phyloP scores from a whole-genome alignment of 2,113 vertebrate species.

The Anolis sagrei region DNA sequence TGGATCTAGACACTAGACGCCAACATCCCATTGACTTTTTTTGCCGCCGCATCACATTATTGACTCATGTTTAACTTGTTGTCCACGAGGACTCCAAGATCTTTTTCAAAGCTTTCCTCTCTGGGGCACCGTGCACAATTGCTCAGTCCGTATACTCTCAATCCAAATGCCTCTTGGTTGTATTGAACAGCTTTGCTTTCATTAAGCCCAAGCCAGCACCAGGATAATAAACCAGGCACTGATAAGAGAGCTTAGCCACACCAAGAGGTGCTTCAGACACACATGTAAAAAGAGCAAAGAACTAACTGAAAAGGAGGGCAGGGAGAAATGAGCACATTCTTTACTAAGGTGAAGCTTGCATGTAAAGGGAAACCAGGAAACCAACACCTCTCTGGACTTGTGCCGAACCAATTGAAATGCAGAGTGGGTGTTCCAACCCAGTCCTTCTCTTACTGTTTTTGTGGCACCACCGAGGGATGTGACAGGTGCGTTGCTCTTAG shows the following conservation, averaged over 20 bases:
- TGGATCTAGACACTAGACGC: too few species aligned
- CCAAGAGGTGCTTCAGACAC: neutral
- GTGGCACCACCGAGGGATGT: neutral
- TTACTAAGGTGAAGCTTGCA: neutral
- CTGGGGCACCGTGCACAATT: neutral
- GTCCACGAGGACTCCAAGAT: too few species aligned
- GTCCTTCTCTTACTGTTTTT: neutral
- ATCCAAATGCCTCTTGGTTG: neutral
- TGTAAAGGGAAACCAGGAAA: neutral
- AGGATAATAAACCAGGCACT: too few species aligned
- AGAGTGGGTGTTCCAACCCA: neutral
- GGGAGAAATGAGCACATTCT: neutral
- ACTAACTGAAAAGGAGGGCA: too few species aligned
- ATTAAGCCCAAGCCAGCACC: neutral
- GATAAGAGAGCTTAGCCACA: too few species aligned
- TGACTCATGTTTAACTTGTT: too few species aligned
- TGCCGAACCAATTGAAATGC: neutral
- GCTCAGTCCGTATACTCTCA: neutral
- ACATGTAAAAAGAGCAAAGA: neutral
- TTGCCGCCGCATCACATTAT: too few species aligned
- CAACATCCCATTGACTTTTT: too few species aligned
- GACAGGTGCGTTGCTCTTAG: accelerated
- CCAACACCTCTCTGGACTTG: too few species aligned
- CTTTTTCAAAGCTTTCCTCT: too few species aligned
- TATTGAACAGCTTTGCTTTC: neutral